phyloP scores from a whole-genome alignment of 2,888 invertebrate genomes.

The Zygogramma bicolorata region DNA sequence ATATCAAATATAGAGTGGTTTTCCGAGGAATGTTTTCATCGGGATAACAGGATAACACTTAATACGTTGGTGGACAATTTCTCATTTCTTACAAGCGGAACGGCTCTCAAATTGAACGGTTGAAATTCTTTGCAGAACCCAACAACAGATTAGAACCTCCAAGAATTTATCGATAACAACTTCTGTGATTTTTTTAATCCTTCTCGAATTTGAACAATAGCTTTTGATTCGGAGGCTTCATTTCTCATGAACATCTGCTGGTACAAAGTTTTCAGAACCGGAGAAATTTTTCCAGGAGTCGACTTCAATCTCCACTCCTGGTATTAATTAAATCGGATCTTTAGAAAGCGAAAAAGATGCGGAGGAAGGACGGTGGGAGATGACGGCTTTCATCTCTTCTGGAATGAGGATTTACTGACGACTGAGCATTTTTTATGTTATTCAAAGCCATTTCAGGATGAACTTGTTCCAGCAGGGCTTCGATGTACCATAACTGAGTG shows the following conservation, averaged over 20 bases:
- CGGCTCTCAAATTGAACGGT: too few species aligned
- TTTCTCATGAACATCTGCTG: constrained; percentile 53
- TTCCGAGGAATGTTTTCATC: too few species aligned
- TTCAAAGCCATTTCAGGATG: too few species aligned
- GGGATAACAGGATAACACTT: too few species aligned
- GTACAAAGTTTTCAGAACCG: constrained; percentile 44
- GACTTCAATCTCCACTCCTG: constrained; percentile 14
- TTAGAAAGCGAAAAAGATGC: background rate
- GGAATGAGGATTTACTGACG: background rate
- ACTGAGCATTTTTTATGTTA: background rate
- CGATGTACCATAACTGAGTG: too few species aligned
- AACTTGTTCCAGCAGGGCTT: too few species aligned
- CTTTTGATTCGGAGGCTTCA: constrained; percentile 32
- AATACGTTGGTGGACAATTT: too few species aligned
- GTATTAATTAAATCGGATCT: constrained; percentile 32
- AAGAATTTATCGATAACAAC: constrained; percentile 31
- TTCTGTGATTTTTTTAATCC: constrained; percentile 30
- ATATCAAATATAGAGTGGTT: too few species aligned
- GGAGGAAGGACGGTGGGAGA: background rate
- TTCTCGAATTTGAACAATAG: constrained; percentile 3
- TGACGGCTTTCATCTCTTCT: background rate
- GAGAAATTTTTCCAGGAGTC: constrained; percentile 24
- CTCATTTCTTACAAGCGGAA: too few species aligned
- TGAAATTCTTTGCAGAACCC: background rate
- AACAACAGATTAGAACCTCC: constrained; percentile 20